Base-by-base conservation (phyloP, 2,113 vertebrate genomes). In the Erythrocercus mccallii region DNA sequence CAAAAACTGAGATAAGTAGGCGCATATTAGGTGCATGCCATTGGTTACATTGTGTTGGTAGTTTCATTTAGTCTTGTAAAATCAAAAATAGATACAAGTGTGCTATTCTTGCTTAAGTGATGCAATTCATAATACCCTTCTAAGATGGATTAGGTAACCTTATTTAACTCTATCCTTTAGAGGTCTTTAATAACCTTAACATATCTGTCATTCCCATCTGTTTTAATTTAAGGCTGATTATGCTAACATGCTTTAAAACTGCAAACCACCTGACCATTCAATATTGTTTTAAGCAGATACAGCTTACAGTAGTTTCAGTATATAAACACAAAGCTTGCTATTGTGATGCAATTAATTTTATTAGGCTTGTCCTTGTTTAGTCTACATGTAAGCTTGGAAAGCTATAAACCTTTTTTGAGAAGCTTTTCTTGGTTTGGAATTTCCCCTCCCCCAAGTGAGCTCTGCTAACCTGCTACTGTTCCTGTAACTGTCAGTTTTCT, bases 181-280 rank as follows among this genome's bases (percentile, higher is more conserved):
- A 94, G 69, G 93, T 97, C 96, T 97, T 94, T 97, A 98, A 97
- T 97, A 98, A 94, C 82, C 74, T 96, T 97, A 97, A 97, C 96
- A 79, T 96, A 97, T 56, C 95, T 97, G 92, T 96, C 94, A 94
- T 95, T 81, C 92, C 96, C 97, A 95, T 97, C 97, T 98, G 97
- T 97, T 96, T 97, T 96, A 97, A 96, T 98, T 97, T 97, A 97
- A 96, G 90, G 72, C 94, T 95, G 96, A 96, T 97, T 97, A 97
- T 40, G 40, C 74, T 92, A 97, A 92, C 86, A 56, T 62, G 82
- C 58, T 24, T 80, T 42, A 88, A 85, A 85, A 87, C 50, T 69
- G 74, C 62, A 89, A 97, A 92, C 73, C 95, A 96, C 90, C 61
- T 95, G 94, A 98, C 94, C 82, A 77, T 90, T 96, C 70, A 87